Base-by-base conservation (phyloP, 2,113 vertebrate species). In the Pangasianodon hypophthalmus region DNA sequence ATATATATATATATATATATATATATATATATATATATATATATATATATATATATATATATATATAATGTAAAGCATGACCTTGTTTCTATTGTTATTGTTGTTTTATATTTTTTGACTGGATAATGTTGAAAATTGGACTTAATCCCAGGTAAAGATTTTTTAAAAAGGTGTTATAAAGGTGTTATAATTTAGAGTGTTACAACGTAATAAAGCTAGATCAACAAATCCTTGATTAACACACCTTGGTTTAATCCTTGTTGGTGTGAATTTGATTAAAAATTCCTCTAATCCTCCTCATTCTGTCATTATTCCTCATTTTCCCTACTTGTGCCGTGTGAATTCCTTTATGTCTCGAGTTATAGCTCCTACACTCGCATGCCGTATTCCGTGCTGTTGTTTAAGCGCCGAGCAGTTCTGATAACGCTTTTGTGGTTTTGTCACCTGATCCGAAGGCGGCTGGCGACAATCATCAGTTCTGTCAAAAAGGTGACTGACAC, bases 401-500 rank as follows among this genome's bases (percentile, higher is more conserved):
- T 87, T 16, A 56, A 26, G 50, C 19, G 9, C 85, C 24, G 10
- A 58, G 86, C 21, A 29, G 41, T 60, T 46, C 71, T 44, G 69
- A 46, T 60, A 56, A 29, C 4, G 7, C 32, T 19, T 21, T 26
- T 60, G 16, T 73, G 85, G 87, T 86, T 83, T 75, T 32, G 77
- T 71, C 58, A 60, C 71, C n/a, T 37, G 71, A 91, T 89, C 80
- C 67, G 44, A 83, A 21, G 46, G 10, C 73, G 82, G 71, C 56
- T 41, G 46, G 10, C 73, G 82, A 80, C 56, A 50, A 82, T 54
- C 69, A 71, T 56, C 86, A n/a, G 84, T 87, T 82, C 62, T 88
- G 71, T 88, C 84, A 56, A n/a, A 84, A 89, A 44, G 58, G 44
- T 84, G 81, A 88, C n/a, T 89, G 92, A 90, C 88, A 87, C 84